A percentile compares a stretch with the other conserved stretches of the same genome.
These are phyloP conservation scores for Hirtodrosophila confusa DNA, from an alignment of 2,888 invertebrate genomes.

Conservation along the genomic window DNA sequence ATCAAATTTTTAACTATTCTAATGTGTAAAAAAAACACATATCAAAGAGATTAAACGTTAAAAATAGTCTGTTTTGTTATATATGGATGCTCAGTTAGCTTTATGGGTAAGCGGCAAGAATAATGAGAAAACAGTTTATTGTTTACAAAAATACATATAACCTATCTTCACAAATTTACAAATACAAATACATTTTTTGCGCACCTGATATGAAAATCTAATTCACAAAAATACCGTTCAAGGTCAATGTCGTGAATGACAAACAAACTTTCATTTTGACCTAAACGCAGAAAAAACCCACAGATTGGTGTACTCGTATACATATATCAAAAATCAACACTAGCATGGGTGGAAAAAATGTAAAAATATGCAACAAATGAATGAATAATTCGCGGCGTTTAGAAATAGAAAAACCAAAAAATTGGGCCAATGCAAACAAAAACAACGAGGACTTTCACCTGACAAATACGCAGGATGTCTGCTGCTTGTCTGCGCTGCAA, in stretches of 20 bases:
- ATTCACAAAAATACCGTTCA: constrained; percentile 54
- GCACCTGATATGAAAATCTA: constrained; percentile 28
- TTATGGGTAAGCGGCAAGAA: no score
- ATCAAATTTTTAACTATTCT: no score
- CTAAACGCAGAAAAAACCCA: constrained; percentile 55
- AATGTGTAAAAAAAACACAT: no score
- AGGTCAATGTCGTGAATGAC: constrained; percentile 60
- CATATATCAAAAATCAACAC: constrained; percentile 43
- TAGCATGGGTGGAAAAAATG: constrained; percentile 37
- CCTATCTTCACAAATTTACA: neutral
- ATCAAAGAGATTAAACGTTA: no score
- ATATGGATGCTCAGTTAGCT: no score
- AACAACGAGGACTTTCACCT: constrained; percentile 73
- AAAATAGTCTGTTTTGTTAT: no score
- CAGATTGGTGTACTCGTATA: neutral
- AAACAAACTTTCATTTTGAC: constrained; percentile 41
- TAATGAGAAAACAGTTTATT: no score
- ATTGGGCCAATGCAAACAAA: constrained; percentile 42
- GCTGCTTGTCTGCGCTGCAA: constrained; percentile 72
- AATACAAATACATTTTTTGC: neutral
- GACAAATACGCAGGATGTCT: constrained; percentile 68
- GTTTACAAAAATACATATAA: neutral
- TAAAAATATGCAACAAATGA: constrained; percentile 53
- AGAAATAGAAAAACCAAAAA: constrained; percentile 56
- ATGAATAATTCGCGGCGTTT: constrained; percentile 69